Evolutionary conservation across 2,113 vertebrate genomes (phyloP).

Genomic region (Noctilio leporinus): DNA sequence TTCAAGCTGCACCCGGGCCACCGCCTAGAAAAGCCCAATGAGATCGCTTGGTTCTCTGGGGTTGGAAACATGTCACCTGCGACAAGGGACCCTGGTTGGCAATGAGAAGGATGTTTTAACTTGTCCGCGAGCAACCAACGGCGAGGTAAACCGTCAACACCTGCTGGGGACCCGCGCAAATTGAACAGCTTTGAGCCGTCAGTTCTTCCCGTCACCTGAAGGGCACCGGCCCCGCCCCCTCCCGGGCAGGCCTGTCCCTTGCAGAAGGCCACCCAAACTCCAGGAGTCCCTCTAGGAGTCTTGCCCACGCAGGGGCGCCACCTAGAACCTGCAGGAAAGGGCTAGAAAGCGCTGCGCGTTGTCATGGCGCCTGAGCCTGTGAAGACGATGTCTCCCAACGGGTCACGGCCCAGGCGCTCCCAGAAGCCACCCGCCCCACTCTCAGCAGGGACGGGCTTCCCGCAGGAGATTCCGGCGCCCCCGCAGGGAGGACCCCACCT

Average conservation of each 20-base stretch:
- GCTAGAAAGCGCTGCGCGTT: fast-evolving
- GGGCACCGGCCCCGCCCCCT: fast-evolving
- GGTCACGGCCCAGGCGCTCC: not conserved
- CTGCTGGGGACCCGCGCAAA: not conserved
- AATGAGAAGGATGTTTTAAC: not conserved
- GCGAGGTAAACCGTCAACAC: not conserved
- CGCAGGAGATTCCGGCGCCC: too few relatives aligned
- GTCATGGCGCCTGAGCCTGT: fast-evolving
- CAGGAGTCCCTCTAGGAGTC: not conserved
- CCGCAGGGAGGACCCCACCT: not conserved
- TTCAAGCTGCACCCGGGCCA: not conserved
- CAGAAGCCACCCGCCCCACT: fast-evolving
- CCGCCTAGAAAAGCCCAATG: not conserved
- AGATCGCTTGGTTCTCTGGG: not conserved
- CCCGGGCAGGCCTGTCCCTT: fast-evolving
- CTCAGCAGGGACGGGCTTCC: not conserved
- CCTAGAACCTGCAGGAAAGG: not conserved
- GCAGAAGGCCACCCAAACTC: not conserved
- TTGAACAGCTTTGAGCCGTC: not conserved
- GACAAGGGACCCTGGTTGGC: not conserved
- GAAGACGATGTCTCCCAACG: not conserved
- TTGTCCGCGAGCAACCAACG: not conserved
- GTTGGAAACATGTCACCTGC: not conserved
- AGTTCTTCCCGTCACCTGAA: not conserved
- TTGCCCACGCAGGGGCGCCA: not conserved